Conservation (phyloP, 1,140 invertebrate genomes). For the Elysia chlorotica region DNA sequence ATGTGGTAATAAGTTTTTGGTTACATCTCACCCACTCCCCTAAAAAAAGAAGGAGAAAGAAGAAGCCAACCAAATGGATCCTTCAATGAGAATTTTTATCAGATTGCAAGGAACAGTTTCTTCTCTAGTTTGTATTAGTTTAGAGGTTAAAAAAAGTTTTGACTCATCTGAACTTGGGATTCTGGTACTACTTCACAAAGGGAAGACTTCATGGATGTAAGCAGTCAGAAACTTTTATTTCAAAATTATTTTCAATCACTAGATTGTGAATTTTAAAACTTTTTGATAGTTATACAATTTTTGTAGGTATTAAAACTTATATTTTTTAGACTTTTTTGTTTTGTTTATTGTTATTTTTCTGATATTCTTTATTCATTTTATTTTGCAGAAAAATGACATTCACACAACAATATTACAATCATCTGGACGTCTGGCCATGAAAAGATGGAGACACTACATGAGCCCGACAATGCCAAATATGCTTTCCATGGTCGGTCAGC, state of each 20-base stretch:
- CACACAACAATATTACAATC: not conserved
- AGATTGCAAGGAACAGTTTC: no score
- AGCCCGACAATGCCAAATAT: conserved; percentile 5
- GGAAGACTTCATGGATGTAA: not conserved
- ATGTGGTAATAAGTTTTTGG: not conserved
- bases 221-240: not conserved
- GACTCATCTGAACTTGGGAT: not conserved
- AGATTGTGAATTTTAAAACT: not conserved
- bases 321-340: not conserved
- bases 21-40: no score
- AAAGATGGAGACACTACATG: not conserved
- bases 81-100: not conserved
- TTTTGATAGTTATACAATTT: not conserved
- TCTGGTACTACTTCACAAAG: no score
- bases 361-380: not conserved
- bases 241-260: not conserved
- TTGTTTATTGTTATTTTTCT: not conserved
- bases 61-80: not conserved
- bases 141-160: not conserved
- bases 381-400: conserved; percentile 9
- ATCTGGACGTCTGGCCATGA: not conserved
- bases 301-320: not conserved
- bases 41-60: no score
- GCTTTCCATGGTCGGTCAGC: not conserved
- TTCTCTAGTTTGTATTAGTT: no score